Evolutionary conservation across 2,797 vertebrate species (phyloP).

Genomic region (Thaleichthys pacificus): DNA sequence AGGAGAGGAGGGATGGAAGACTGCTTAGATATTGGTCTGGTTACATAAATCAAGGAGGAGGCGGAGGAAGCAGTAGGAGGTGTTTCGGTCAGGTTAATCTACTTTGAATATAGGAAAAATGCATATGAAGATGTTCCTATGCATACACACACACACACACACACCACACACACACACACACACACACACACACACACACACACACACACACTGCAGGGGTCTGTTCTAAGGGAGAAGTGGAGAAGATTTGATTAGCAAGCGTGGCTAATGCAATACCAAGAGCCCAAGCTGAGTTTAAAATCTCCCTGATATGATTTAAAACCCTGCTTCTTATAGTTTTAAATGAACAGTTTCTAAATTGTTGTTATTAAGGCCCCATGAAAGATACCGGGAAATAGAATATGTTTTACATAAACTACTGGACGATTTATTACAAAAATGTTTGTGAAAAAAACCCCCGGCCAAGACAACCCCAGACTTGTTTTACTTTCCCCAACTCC

Average conservation of each 20-base stretch:
- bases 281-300: background rate
- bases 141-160: background rate
- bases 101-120: conserved; percentile 2
- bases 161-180: background rate
- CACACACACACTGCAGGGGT: background rate
- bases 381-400: no score
- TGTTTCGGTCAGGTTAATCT: background rate
- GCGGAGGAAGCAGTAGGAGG: no score
- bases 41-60: no score
- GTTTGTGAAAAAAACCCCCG: no score
- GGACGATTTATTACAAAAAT: no score
- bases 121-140: background rate
- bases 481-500: background rate
- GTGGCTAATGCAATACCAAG: background rate
- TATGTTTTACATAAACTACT: no score
- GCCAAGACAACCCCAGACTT: no score
- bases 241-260: background rate
- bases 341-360: background rate
- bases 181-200: background rate
- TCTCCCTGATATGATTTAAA: background rate
- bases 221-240: background rate
- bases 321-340: background rate
- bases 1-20: background rate
- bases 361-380: background rate
- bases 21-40: no score